Evolutionary conservation across 1,140 invertebrate genomes (phyloP).

Genomic region (Penaeus japonicus): DNA sequence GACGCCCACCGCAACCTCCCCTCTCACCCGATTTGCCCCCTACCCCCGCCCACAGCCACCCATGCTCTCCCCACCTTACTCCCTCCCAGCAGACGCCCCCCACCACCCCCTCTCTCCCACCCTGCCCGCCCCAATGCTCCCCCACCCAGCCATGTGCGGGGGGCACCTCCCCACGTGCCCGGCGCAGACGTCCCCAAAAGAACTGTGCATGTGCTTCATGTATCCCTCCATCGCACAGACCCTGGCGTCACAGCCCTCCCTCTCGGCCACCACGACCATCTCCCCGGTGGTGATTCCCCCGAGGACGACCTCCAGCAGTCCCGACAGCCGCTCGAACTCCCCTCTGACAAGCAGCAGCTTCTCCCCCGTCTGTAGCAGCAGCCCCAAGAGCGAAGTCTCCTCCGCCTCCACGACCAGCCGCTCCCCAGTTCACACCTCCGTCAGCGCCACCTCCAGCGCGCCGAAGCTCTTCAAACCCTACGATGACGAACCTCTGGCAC

Average conservation of each 20-base stretch:
- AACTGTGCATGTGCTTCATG: conserved; percentile 23
- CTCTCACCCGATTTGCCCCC: background rate
- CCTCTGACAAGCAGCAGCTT: background rate
- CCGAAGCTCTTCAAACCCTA: conserved; percentile 34
- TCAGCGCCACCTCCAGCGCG: background rate
- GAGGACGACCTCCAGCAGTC: background rate
- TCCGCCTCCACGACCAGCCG: background rate
- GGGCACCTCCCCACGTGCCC: conserved; percentile 16
- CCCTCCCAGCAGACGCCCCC: background rate
- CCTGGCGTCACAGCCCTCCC: background rate
- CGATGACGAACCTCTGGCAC: conserved; percentile 15
- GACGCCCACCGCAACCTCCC: background rate
- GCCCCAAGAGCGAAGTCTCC: background rate
- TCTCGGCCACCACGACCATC: background rate
- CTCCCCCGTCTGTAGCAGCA: background rate
- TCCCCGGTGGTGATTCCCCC: background rate
- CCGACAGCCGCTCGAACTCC: background rate
- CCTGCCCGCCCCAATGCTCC: conserved; percentile 2
- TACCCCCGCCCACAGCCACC: conserved; percentile 28
- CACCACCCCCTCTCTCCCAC: background rate
- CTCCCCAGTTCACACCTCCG: background rate
- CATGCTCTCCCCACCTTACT: background rate
- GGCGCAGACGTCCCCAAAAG: conserved; percentile 7
- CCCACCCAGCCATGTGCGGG: background rate
- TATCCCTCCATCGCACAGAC: background rate